phyloP scores from a whole-genome alignment of 2,113 vertebrate species.

The Thymallus thymallus region DNA sequence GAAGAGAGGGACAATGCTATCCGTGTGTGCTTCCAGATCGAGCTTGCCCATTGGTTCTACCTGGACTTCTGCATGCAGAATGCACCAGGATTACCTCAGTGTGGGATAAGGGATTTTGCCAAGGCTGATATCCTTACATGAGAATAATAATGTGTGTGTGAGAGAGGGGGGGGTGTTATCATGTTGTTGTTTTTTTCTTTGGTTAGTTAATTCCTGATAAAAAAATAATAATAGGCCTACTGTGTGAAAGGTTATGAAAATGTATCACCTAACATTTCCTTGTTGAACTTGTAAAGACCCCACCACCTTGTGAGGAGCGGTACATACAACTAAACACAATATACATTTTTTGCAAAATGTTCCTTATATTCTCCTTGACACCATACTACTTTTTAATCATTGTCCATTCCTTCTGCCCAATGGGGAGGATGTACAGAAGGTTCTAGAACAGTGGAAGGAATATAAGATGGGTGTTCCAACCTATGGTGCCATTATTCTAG shows the following conservation, averaged over 20 bases:
- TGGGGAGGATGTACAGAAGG: conserved; percentile 94
- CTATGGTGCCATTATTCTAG: conserved; percentile 96
- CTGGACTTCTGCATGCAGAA: conserved; percentile 98
- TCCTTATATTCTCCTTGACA: conserved; percentile 73
- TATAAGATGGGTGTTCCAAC: conserved; percentile 99
- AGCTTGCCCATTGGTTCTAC: conserved; percentile 99
- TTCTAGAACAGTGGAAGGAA: conserved; percentile 97
- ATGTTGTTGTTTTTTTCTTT: not conserved
- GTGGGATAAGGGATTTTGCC: conserved; percentile 98
- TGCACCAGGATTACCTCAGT: conserved; percentile 94
- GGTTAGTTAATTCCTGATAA: not conserved
- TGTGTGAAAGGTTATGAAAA: not conserved
- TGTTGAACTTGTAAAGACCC: not conserved
- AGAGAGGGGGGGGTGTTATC: too few relatives aligned
- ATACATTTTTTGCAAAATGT: not conserved
- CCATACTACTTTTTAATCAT: conserved; percentile 86
- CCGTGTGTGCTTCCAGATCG: conserved; percentile 98
- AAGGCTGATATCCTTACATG: conserved; percentile 96
- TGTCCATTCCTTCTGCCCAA: conserved; percentile 96
- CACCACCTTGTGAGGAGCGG: too few relatives aligned
- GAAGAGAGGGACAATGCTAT: conserved; percentile 98
- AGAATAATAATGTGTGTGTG: not conserved
- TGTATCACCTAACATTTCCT: not conserved
- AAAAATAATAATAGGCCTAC: not conserved
- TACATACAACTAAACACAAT: too few relatives aligned